These are phyloP conservation scores for Euborellia annulipes DNA, from an alignment of 1,140 invertebrate species.

Conservation along the genomic window DNA sequence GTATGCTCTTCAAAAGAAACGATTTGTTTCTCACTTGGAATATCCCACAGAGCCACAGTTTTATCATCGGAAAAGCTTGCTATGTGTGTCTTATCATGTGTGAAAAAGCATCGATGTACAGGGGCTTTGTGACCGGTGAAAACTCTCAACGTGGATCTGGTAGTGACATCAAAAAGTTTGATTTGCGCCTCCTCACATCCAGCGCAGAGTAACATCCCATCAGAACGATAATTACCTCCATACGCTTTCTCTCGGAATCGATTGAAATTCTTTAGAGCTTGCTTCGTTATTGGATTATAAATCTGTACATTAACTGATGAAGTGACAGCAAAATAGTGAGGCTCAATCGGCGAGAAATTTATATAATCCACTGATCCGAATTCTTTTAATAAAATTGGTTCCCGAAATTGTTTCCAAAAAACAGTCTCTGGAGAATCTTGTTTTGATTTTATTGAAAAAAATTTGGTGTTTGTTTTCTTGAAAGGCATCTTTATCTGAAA, in stretches of 20 bases:
- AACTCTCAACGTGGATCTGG: constrained; percentile 54
- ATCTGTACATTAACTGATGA: constrained; percentile 74
- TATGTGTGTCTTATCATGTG: constrained; percentile 58
- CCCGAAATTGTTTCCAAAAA: too few relatives aligned
- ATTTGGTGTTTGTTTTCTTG: too few relatives aligned
- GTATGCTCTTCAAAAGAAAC: constrained; percentile 52
- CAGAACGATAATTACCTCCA: constrained; percentile 68
- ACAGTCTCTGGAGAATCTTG: too few relatives aligned
- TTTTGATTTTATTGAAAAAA: too few relatives aligned
- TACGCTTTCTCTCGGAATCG: constrained; percentile 74
- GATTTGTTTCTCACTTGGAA: constrained; percentile 60
- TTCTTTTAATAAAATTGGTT: constrained; percentile 78
- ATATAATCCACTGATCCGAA: constrained; percentile 81
- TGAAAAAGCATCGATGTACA: constrained; percentile 73
- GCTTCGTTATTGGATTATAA: constrained; percentile 78
- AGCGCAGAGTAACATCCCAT: constrained; percentile 69
- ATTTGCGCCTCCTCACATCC: constrained; percentile 79
- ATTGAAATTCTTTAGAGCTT: constrained; percentile 68
- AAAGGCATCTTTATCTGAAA: too few relatives aligned
- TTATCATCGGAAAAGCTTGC: constrained; percentile 91
- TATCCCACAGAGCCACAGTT: constrained; percentile 75
- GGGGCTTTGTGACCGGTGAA: constrained; percentile 50
- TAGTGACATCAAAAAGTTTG: constrained; percentile 74
- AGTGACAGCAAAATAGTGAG: constrained; percentile 78
- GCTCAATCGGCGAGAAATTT: constrained; percentile 73